Evolutionary conservation across 2,888 invertebrate genomes (phyloP).

Genomic region (Colostygia pectinataria): DNA sequence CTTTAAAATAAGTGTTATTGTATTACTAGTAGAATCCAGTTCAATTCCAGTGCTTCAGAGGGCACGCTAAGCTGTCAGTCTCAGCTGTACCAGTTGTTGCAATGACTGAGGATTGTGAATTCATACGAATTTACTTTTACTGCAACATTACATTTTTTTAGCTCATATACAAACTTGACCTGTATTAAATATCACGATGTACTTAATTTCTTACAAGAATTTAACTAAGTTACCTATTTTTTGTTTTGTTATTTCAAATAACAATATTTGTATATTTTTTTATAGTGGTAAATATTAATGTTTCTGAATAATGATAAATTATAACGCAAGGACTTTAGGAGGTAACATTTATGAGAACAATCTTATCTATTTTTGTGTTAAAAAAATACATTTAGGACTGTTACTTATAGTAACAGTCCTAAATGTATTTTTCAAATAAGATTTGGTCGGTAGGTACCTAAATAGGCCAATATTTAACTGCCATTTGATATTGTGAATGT

Average conservation of each 20-base stretch:
- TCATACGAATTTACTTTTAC: background rate
- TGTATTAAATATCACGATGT: background rate
- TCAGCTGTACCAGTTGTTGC: background rate
- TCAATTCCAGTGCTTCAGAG: too few species aligned
- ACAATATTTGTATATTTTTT: background rate
- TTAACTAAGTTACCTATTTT: conserved; percentile 5
- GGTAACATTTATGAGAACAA: too few species aligned
- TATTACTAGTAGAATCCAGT: too few species aligned
- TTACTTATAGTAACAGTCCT: background rate
- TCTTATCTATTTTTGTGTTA: background rate
- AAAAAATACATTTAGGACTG: conserved; percentile 6
- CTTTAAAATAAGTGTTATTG: too few species aligned
- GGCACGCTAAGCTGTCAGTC: background rate
- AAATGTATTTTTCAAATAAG: too few species aligned
- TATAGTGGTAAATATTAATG: background rate
- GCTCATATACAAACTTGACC: background rate
- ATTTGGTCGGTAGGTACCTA: too few species aligned
- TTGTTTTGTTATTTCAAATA: background rate
- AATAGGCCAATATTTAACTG: background rate
- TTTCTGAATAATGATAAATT: conserved; percentile 8
- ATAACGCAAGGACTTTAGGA: background rate
- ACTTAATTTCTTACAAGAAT: conserved; percentile 23
- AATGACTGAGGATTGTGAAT: background rate
- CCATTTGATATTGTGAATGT: background rate
- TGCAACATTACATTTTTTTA: background rate